phyloP scores from a whole-genome alignment of 2,888 invertebrate species.

The Zaprionus lineosus region DNA sequence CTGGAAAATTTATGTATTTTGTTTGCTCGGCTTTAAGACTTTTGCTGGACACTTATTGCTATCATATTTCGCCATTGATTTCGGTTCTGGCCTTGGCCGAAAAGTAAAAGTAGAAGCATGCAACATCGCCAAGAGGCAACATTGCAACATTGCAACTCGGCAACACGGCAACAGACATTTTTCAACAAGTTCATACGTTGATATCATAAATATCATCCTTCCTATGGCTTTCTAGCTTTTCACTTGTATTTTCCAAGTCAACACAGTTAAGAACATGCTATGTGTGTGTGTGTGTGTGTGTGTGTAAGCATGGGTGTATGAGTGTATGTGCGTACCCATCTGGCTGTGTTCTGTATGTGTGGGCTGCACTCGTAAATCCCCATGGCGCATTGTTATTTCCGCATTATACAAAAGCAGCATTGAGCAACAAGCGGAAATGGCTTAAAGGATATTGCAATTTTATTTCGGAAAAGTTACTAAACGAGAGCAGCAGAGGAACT shows the following conservation, averaged over 20 bases:
- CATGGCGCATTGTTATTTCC: conserved; percentile 71
- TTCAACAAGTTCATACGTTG: conserved; percentile 28
- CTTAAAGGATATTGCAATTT: conserved; percentile 75
- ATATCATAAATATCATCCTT: conserved; percentile 37
- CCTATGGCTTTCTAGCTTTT: conserved; percentile 19
- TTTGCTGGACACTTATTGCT: conserved; percentile 17
- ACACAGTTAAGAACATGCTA: conserved; percentile 35
- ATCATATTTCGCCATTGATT: conserved; percentile 21
- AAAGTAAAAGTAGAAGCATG: conserved; percentile 21
- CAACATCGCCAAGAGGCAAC: not conserved
- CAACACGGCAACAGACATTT: conserved; percentile 19
- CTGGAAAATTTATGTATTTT: conserved; percentile 29
- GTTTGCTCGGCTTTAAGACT: conserved; percentile 5
- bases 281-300: not conserved
- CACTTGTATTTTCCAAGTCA: conserved; percentile 38
- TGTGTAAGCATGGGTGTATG: not conserved
- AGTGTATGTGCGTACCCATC: not conserved
- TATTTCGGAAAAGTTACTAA: conserved; percentile 43
- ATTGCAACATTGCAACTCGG: not conserved
- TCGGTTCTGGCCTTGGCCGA: conserved; percentile 19
- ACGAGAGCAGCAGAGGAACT: conserved; percentile 18
- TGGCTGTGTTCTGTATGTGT: not conserved
- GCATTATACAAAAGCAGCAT: conserved; percentile 64
- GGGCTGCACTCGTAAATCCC: conserved; percentile 36
- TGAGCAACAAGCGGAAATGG: conserved; percentile 72